Percentiles rank a stretch among this genome's conserved stretches.
Evolutionary conservation across 2,113 vertebrate genomes (phyloP).

Genomic region (Fukomys damarensis): DNA sequence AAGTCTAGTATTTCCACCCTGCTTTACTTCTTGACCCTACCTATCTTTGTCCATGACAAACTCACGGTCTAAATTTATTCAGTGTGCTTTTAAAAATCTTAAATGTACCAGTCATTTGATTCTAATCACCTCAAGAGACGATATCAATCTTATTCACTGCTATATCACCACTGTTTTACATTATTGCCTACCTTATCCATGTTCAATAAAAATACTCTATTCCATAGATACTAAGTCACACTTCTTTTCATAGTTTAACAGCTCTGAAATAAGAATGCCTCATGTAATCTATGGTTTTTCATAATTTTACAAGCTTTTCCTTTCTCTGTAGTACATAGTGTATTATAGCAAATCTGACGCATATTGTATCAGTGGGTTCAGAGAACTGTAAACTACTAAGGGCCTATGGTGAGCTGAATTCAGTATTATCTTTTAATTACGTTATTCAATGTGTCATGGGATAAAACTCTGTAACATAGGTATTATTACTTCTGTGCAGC

Average conservation of each 20-base stretch:
- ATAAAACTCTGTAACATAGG: not conserved
- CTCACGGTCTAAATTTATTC: slow-evolving; percentile 18
- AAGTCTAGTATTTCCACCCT: slow-evolving; percentile 45
- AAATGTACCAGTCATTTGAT: slow-evolving; percentile 18
- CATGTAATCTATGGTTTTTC: not conserved
- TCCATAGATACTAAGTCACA: not conserved
- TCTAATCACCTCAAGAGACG: not conserved
- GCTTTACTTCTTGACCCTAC: slow-evolving; percentile 15
- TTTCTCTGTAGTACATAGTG: not conserved
- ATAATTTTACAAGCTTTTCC: slow-evolving; percentile 13
- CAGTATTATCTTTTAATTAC: not conserved
- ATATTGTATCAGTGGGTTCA: not conserved
- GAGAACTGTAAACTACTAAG: not conserved
- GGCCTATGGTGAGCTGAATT: not conserved
- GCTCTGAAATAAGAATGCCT: slow-evolving; percentile 34
- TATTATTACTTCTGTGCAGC: slow-evolving; percentile 22
- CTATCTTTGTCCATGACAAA: slow-evolving; percentile 34
- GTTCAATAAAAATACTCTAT: not conserved
- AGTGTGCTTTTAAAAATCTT: slow-evolving; percentile 45
- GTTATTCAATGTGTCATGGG: not conserved
- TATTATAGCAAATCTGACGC: not conserved
- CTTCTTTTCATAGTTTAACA: slow-evolving; percentile 38
- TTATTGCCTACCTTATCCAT: slow-evolving; percentile 1
- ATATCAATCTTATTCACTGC: not conserved
- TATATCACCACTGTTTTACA: not conserved